Evolutionary conservation across 2,888 invertebrate genomes (phyloP).

Genomic region (Nephrotoma guestfalica): DNA sequence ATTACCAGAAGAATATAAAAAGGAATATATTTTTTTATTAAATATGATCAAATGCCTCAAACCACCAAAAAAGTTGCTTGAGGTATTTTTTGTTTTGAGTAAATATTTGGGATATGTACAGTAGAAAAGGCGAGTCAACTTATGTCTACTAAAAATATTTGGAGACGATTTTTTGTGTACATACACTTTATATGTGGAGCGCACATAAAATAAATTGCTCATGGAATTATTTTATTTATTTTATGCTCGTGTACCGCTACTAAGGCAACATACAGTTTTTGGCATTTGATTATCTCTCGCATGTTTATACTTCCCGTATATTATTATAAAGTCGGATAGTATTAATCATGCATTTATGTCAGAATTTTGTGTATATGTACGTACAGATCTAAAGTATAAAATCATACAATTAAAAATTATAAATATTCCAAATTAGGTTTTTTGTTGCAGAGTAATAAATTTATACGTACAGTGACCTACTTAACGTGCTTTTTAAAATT

Average conservation of each 20-base stretch:
- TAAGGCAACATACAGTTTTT: background rate
- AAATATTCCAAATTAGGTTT: background rate
- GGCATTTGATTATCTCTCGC: background rate
- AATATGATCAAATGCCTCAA: background rate
- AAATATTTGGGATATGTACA: background rate
- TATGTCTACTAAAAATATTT: background rate
- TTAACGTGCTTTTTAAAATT: background rate
- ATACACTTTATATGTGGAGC: background rate
- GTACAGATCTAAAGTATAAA: background rate
- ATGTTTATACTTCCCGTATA: background rate
- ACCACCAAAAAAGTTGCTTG: background rate
- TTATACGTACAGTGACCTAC: background rate
- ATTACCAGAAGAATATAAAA: background rate
- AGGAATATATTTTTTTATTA: background rate
- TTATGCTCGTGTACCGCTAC: background rate
- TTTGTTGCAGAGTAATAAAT: background rate
- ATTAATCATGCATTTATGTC: background rate
- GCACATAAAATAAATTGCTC: background rate
- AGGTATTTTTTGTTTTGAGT: background rate
- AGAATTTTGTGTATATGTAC: background rate
- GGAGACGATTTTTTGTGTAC: background rate
- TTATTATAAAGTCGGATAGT: background rate
- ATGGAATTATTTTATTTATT: too few relatives aligned
- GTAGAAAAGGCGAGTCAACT: background rate
- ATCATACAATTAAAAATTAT: background rate